Base-by-base conservation (phyloP, 2,113 vertebrate genomes). In the Perccottus glenii region DNA sequence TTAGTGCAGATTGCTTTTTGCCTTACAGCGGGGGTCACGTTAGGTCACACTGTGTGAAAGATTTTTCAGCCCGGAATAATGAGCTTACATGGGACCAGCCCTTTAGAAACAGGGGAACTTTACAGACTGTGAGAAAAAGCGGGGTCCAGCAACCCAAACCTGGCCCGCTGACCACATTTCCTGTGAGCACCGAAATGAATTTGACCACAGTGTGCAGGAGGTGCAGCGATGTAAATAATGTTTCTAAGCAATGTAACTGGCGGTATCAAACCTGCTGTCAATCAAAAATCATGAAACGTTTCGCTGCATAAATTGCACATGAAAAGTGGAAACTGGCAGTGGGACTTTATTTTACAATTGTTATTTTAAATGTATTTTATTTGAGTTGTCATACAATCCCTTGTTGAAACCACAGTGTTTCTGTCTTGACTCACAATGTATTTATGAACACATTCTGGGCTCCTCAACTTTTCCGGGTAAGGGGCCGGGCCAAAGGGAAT, bases 1-100 rank as follows among this genome's bases (percentile, higher is more conserved):
- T 55, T 55, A 55, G 65, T 38, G 83, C 32, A n/a, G 68, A 60
- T 11, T 38, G 46, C 14, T 75, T 70, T 27, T n/a, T 65, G 67
- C 44, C 64, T 58, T 75, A 66, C 53, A 75, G 73, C 45, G 44
- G 52, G 55, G 32, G 15, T 6, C 0, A 6, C 38, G 16, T 58
- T 64, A 73, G 78, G 79, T 77, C 80, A 64, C 46, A 48, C 56
- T 14, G 60, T 58, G 36, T 67, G 58, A 71, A 56, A 50, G 35
- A 40, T 60, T 75, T 61, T 70, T 46, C 12, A 75, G 78, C 63
- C 57, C 6, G 69, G 40, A 48, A 32, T 62, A 77, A 80, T 75
- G 63, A 45, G 58, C 46, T 69, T 56, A 85, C 42, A 64, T 12
- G 33, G 32, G 58, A 70, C 42, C 33, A 32, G 42, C n/a, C 60